Evolutionary conservation across 2,888 invertebrate genomes (phyloP).

Genomic region (Lapara coniferarum): DNA sequence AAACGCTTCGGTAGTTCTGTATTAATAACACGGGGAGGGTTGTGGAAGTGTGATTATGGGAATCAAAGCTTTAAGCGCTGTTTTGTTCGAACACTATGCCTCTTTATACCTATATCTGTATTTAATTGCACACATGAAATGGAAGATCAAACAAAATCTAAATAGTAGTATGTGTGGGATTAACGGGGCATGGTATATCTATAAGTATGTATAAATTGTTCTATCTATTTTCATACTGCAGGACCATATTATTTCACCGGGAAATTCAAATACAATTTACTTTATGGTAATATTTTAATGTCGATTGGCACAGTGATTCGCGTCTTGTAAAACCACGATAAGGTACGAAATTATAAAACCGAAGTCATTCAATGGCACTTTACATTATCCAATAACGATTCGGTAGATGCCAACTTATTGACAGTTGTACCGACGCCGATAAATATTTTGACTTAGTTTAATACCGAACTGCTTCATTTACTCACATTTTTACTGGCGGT

Average conservation of each 20-base stretch:
- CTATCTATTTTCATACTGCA: conserved; percentile 78
- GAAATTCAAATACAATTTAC: conserved; percentile 34
- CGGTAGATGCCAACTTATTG: too few species aligned
- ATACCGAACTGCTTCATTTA: too few species aligned
- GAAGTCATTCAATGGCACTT: too few species aligned
- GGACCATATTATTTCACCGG: conserved; percentile 55
- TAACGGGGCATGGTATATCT: conserved; percentile 64
- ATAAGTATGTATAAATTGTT: conserved; percentile 62
- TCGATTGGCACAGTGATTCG: too few species aligned
- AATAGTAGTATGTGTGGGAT: conserved; percentile 29
- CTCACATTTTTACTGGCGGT: too few species aligned
- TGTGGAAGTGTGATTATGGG: conserved; percentile 76
- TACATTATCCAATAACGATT: too few species aligned
- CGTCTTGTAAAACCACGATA: too few species aligned
- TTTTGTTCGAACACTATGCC: conserved; percentile 70
- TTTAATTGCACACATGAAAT: too few species aligned
- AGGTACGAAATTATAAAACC: too few species aligned
- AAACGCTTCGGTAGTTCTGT: conserved; percentile 77
- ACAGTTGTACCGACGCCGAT: too few species aligned
- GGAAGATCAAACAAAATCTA: too few species aligned
- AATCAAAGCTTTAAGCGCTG: conserved; percentile 82
- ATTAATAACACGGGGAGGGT: conserved; percentile 65
- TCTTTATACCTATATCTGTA: conserved; percentile 37
- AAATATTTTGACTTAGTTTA: too few species aligned
- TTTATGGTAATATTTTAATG: conserved; percentile 16